phyloP scores from a whole-genome alignment of 2,888 invertebrate genomes.

The Keiferia lycopersicella region DNA sequence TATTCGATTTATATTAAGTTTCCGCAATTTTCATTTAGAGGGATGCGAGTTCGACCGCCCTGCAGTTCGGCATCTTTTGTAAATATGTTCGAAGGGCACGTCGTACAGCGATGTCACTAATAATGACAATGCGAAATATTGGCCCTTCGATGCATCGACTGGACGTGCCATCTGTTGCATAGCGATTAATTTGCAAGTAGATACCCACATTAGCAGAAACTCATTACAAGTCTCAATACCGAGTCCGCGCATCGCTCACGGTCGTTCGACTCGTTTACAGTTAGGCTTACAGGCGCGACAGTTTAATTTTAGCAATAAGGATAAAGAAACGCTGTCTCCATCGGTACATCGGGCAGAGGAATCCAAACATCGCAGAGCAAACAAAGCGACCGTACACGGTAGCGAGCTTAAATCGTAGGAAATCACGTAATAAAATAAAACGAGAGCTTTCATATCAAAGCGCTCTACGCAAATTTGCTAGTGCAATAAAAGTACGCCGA shows the following conservation, averaged over 20 bases:
- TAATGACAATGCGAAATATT: conserved; percentile 70
- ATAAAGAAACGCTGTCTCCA: conserved; percentile 41
- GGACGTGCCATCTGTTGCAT: conserved; percentile 66
- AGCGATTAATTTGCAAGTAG: conserved; percentile 31
- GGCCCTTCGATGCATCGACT: conserved; percentile 55
- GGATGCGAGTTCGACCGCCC: conserved; percentile 55
- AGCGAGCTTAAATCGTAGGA: conserved; percentile 49
- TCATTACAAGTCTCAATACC: conserved; percentile 26
- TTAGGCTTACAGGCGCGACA: conserved; percentile 38
- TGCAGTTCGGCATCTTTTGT: conserved; percentile 62
- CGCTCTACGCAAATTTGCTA: conserved; percentile 58
- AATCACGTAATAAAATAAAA: conserved; percentile 64
- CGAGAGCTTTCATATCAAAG: conserved; percentile 56
- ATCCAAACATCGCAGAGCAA: conserved; percentile 46
- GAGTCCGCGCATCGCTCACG: conserved; percentile 30
- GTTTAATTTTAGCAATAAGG: conserved; percentile 38
- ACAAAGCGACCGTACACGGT: conserved; percentile 48
- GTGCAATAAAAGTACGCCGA: conserved; percentile 58
- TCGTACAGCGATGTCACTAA: conserved; percentile 62
- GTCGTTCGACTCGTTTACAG: conserved; percentile 42
- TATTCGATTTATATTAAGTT: conserved; percentile 81
- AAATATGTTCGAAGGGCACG: conserved; percentile 68
- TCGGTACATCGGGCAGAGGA: conserved; percentile 44
- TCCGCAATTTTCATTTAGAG: conserved; percentile 77
- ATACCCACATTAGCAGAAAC: conserved; percentile 5